Evolutionary conservation across 2,888 invertebrate species (phyloP), one percentile per base, ranked within the genome.

Genomic region (Mimachlamys varia): DNA sequence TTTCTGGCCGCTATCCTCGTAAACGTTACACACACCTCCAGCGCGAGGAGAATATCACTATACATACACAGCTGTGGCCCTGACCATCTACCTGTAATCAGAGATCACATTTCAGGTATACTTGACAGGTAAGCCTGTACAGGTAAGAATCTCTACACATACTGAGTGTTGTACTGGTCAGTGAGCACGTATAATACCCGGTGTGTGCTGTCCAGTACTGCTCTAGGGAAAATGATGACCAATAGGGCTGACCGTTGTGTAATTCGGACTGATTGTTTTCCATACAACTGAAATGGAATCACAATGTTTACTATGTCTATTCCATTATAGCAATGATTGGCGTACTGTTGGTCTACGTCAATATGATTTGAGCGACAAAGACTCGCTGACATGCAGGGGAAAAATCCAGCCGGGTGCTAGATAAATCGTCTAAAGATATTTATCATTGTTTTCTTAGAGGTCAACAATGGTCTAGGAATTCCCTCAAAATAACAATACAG

Each of bases 81-180:
- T 15, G 76, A 33, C 76, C 76, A 76, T 76, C 76, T 76, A 76
- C 76, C 76, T 76, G 76, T 76, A 76, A 76, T 76, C 76, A 76
- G 33, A 76, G 76, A 76, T 76, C 76, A 76, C 76, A 76, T 76
- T 76, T 76, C 76, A 76, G 76, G 27, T 76, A 76, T 76, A 76
- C 76, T 17, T 76, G 76, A 33, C 27, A 76, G 76, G 12, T 76
- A 58, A 58, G 58, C 58, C 58, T 22, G 33, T 33, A 76, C 76
- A 76, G 76, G 76, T 76, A 76, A 76, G 27, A 13, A 27, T 76
- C 76, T 76, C 27, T 33, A 76, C 58, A 33, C 76, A 27, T 33
- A 27, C 22, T 76, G 76, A 33, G 76, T 76, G 76, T 76, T 33
- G 76, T 76, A 76, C 33, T 76, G 76, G 76, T 76, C 76, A 76